Evolutionary conservation across 2,797 vertebrate genomes (phyloP).

Genomic region (Allenopithecus nigroviridis): DNA sequence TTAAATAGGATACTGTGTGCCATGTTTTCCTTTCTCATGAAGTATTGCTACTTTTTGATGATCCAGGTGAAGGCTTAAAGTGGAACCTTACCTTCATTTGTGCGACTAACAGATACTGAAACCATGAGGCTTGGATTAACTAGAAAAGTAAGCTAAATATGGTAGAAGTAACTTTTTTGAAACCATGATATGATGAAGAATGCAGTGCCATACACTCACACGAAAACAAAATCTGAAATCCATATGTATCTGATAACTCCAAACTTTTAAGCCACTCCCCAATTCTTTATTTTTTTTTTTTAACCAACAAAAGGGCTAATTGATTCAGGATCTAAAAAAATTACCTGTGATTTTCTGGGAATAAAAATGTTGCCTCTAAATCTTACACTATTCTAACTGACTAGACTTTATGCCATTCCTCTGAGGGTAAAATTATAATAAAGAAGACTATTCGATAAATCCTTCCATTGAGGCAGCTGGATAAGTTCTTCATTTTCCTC

Average conservation of each 20-base stretch:
- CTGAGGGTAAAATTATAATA: constrained; percentile 7
- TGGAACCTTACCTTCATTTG: not conserved
- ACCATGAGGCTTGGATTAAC: constrained; percentile 36
- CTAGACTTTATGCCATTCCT: not conserved
- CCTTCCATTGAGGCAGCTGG: not conserved
- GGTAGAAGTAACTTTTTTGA: constrained; percentile 20
- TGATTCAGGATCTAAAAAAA: constrained; percentile 44
- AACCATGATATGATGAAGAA: constrained; percentile 41
- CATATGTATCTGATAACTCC: constrained; percentile 12
- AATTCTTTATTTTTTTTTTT: not conserved
- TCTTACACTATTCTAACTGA: not conserved
- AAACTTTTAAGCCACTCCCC: constrained; percentile 10
- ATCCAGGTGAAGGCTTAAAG: not conserved
- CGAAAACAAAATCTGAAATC: constrained; percentile 63
- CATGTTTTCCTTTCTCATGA: not conserved
- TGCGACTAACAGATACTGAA: not conserved
- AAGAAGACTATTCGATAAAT: not conserved
- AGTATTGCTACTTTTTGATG: not conserved
- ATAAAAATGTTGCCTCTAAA: constrained; percentile 41
- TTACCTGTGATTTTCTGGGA: constrained; percentile 24
- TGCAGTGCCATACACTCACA: not conserved
- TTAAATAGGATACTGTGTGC: not conserved
- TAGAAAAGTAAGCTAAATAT: constrained; percentile 6
- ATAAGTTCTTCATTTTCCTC: constrained; percentile 12
- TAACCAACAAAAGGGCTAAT: constrained; percentile 9